phyloP scores from a whole-genome alignment of 2,888 invertebrate genomes.

The Steinernema hermaphroditum region DNA sequence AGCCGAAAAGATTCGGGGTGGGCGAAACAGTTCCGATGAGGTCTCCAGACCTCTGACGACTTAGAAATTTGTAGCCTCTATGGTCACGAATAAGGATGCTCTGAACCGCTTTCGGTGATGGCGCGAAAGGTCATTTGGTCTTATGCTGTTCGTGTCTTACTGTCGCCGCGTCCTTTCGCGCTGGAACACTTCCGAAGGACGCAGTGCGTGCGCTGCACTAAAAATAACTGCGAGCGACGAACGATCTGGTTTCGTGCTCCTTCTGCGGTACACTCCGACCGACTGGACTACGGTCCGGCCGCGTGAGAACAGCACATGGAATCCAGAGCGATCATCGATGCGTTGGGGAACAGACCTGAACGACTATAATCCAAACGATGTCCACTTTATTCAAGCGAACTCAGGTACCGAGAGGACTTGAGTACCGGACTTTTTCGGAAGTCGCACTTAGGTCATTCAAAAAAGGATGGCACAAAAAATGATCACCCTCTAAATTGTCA shows the following conservation, averaged over 20 bases:
- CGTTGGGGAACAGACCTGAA: too few relatives aligned
- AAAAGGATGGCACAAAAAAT: too few relatives aligned
- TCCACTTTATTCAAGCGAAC: too few relatives aligned
- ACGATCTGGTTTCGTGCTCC: conserved; percentile 25
- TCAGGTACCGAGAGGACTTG: too few relatives aligned
- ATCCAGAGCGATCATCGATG: too few relatives aligned
- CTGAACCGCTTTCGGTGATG: neutral
- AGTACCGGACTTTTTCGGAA: too few relatives aligned
- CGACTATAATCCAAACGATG: too few relatives aligned
- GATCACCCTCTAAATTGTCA: too few relatives aligned
- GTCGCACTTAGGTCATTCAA: too few relatives aligned
- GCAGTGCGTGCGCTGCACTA: neutral
- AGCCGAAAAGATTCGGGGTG: neutral
- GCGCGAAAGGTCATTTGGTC: neutral
- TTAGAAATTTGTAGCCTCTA: neutral
- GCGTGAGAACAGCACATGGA: too few relatives aligned
- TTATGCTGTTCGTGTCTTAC: neutral
- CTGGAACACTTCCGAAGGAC: conserved; percentile 13
- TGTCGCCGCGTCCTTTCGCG: neutral
- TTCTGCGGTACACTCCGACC: neutral
- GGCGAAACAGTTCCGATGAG: conserved; percentile 6
- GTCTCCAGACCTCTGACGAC: neutral
- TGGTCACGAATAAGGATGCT: neutral
- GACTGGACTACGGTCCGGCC: too few relatives aligned
- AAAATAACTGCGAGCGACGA: neutral